These are phyloP conservation scores for Illadopsis cleaveri DNA, from an alignment of 2,113 vertebrate genomes.

Conservation along the genomic window DNA sequence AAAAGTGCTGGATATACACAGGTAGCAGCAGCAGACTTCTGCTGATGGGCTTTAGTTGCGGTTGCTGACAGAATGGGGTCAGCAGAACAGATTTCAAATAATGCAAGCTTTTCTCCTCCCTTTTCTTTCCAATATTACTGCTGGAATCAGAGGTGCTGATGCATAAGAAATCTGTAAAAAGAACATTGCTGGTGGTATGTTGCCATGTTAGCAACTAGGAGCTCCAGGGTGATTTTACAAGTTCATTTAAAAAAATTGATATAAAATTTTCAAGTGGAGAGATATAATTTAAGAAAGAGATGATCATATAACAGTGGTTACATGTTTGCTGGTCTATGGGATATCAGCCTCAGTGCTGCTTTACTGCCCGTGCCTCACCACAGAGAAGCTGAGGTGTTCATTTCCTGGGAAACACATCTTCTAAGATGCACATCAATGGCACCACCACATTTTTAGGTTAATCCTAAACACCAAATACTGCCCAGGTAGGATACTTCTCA, in stretches of 20 bases:
- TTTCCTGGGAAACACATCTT: background rate
- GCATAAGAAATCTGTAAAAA: background rate
- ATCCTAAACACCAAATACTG: background rate
- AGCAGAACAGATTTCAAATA: background rate
- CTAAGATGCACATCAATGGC: background rate
- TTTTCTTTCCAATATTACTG: background rate
- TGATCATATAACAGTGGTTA: background rate
- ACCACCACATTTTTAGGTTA: background rate
- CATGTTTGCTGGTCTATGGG: fast-evolving
- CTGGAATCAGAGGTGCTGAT: background rate
- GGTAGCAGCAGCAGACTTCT: constrained; percentile 14
- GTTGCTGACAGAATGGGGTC: constrained; percentile 40
- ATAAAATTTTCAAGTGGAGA: background rate
- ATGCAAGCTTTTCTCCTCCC: background rate
- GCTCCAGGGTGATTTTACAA: background rate
- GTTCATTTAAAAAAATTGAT: background rate
- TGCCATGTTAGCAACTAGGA: background rate
- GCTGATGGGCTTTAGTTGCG: background rate
- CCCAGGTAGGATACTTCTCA: background rate
- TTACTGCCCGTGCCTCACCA: background rate
- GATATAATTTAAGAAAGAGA: background rate
- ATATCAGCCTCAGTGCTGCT: background rate
- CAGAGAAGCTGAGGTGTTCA: background rate
- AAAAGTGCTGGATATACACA: background rate
- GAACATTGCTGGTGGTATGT: background rate